Percentiles rank a stretch among this genome's conserved stretches.
Conservation (phyloP, 2,113 vertebrate genomes). For the Urocitellus parryii region DNA sequence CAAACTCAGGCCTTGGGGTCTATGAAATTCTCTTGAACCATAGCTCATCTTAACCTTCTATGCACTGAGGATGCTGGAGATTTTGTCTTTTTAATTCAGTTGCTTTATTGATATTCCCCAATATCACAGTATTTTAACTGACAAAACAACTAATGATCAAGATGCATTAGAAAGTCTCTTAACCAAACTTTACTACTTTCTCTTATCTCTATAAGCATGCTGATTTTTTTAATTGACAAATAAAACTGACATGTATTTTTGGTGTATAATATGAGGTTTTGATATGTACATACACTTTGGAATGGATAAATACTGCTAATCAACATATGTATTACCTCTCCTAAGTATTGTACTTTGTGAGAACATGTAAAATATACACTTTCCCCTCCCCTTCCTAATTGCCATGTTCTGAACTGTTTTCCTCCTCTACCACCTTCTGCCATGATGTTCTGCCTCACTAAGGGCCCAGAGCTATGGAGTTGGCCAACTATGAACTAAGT, state of each 20-base stretch:
- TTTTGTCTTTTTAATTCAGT: background rate
- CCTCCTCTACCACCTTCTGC: no score
- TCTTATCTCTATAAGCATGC: background rate
- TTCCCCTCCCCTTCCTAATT: no score
- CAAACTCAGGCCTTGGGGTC: background rate
- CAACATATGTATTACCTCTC: background rate
- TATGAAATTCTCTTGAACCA: background rate
- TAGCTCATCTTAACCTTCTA: background rate
- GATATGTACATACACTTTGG: background rate
- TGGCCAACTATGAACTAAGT: no score
- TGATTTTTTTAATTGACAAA: background rate
- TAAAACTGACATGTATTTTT: background rate
- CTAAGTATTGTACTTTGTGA: background rate
- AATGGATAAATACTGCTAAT: background rate
- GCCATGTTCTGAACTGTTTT: no score
- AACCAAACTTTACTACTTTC: background rate
- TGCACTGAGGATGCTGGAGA: background rate
- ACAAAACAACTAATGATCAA: background rate
- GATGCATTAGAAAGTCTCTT: background rate
- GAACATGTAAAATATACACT: background rate
- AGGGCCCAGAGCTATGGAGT: no score
- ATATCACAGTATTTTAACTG: background rate
- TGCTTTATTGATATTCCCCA: background rate
- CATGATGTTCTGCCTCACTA: no score
- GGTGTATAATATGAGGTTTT: background rate